Percentiles rank a stretch among this genome's conserved stretches.
These are phyloP conservation scores for Macroglossus sobrinus DNA, from an alignment of 2,113 vertebrate genomes.

Conservation along the genomic window DNA sequence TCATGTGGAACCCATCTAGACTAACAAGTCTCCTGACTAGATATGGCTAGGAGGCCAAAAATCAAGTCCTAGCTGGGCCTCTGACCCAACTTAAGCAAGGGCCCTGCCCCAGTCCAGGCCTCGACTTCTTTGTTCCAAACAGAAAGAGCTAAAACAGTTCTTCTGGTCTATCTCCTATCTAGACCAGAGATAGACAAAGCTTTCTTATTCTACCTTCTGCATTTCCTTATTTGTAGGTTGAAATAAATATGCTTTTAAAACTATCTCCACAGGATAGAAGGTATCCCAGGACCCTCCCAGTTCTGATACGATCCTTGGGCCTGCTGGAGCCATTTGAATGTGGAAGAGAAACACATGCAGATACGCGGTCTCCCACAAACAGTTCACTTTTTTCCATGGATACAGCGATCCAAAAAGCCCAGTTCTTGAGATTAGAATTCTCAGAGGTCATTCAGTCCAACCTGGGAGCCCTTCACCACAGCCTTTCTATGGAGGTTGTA, in stretches of 20 bases:
- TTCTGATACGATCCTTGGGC: background rate
- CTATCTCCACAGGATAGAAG: background rate
- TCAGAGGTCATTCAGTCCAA: background rate
- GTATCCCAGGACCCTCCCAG: background rate
- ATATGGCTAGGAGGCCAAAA: background rate
- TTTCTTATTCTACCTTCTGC: background rate
- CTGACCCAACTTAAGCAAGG: background rate
- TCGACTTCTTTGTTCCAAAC: background rate
- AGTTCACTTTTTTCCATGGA: background rate
- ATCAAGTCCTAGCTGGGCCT: background rate
- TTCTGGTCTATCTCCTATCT: background rate
- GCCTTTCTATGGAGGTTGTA: background rate
- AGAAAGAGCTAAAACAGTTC: background rate
- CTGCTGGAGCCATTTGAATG: background rate
- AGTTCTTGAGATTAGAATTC: background rate
- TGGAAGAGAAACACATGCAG: background rate
- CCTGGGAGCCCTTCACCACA: background rate
- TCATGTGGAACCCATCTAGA: background rate
- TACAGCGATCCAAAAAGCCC: background rate
- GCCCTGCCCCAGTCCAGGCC: background rate
- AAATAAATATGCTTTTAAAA: constrained; percentile 11
- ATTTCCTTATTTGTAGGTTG: background rate
- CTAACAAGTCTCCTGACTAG: constrained; percentile 9
- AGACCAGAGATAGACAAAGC: background rate
- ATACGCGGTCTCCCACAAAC: background rate